Evolutionary conservation across 2,888 invertebrate genomes (phyloP), one percentile per base, ranked within the genome.

Genomic region (Sinodicranocentrus sp.): DNA sequence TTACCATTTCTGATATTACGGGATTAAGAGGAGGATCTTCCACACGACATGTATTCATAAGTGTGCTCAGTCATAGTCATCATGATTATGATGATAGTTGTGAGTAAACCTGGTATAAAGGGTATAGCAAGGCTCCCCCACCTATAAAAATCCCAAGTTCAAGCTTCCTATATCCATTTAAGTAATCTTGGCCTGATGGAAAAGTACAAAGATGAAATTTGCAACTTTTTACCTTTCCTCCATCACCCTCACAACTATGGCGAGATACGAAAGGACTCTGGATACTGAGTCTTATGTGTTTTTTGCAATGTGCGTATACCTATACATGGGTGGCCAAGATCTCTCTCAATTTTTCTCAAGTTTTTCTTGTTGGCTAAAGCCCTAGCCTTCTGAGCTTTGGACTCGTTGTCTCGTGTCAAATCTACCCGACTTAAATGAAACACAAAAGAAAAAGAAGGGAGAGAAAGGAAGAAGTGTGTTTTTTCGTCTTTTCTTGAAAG

Each of bases 171-270:
- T 70, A 70, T 68, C 39, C 26, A 57, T 43, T 78, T 68, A 23
- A 68, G 57, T 52, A 61, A 61, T 59, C 25, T 70, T 61, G 25
- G 52, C 70, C 48, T 78, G 70, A 78, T 78, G 48, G 59, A 68
- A 68, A 77, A 59, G 77, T 68, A 68, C 59, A 68, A n/a, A 33
- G 57, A 78, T 68, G 61, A 78, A 78, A 78, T 78, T 77, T 77
- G 77, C 77, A 77, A 77, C 77, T 68, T 68, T 68, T 76, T 76
- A 70, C 65, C 67, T 67, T 48, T 76, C 48, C 57, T 43, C 39
- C 54, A 76, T 76, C 54, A 39, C 59, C 67, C 25, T 77, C 48
- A n/a, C n/a, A n/a, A n/a, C n/a, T n/a, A n/a, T n/a, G n/a, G n/a
- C n/a, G n/a, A n/a, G n/a, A n/a, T n/a, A n/a, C n/a, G n/a, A n/a